Base-by-base conservation (phyloP, 2,113 vertebrate species). In the Notothenia coriiceps region DNA sequence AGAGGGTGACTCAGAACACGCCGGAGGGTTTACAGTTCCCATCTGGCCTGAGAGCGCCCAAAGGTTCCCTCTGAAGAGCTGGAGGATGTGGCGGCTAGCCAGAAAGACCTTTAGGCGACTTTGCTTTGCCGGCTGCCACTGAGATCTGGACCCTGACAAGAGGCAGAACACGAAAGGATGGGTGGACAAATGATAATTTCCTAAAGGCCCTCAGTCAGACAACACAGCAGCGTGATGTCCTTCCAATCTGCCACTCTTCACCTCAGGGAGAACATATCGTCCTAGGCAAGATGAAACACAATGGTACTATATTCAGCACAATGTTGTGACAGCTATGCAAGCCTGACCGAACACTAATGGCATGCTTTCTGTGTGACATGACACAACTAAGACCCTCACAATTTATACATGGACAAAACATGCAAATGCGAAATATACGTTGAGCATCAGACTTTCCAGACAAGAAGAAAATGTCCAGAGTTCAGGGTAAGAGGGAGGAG, bases 261-360 rank as follows among this genome's bases (percentile, higher is more conserved):
- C 60, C 67, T 60, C 71, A 22, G 40, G 62, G 51, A 61, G 74
- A 70, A 66, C 52, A 62, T 50, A 64, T 72, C 17, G 52, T 72
- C 46, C 70, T 46, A 51, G 49, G 84, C 65, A 82, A 75, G 80
- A 56, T 73, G 83, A 79, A 82, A 80, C 43, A 54, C 46, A 33
- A 51, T 9, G n/a, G 56, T 35, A 51, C 75, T 86, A 81, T 85
- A 88, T 88, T 63, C 75, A 70, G 71, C 51, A 64, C 51, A 60
- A 70, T 62, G 77, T 63, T 33, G 60, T 29, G 14, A 55, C 59
- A 77, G 69, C 55, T 43, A 56, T 75, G 70, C 46, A 74, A 84
- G 56, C 59, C 22, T 59, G 14, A 46, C 47, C 49, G 74, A 68
- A 72, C 80, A 68, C 73, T 33, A 47, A 68, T 82, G 86, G 77